A percentile compares a stretch with the other conserved stretches of the same genome.
These are phyloP conservation scores for Synchiropus splendidus DNA, from an alignment of 2,113 vertebrate species.

Conservation along the genomic window DNA sequence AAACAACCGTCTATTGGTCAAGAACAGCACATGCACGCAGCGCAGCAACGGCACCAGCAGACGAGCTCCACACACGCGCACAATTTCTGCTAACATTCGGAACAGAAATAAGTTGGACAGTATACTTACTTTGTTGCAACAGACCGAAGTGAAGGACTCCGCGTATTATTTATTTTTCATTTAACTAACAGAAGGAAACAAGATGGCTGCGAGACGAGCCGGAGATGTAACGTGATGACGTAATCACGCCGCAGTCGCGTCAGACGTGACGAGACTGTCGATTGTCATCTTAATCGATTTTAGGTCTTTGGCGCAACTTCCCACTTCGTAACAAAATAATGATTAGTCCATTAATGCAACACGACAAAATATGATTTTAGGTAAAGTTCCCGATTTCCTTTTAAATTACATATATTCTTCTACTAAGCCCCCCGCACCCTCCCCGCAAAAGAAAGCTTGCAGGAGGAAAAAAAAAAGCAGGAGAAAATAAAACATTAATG, in stretches of 20 bases:
- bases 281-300: too few species aligned
- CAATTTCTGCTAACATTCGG: slow-evolving; percentile 4
- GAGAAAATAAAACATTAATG: too few species aligned
- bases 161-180: slow-evolving; percentile 72
- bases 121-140: slow-evolving; percentile 65
- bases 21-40: slow-evolving; percentile 59
- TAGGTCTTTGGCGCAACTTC: too few species aligned
- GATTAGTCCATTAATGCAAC: too few species aligned
- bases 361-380: too few species aligned
- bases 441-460: too few species aligned
- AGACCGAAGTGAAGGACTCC: slow-evolving; percentile 59
- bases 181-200: slow-evolving; percentile 68
- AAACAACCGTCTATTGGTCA: slow-evolving; percentile 76
- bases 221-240: slow-evolving; percentile 59
- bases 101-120: slow-evolving; percentile 1
- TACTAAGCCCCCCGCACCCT: too few species aligned
- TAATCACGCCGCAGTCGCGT: background rate
- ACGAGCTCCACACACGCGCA: background rate
- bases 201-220: slow-evolving; percentile 70
- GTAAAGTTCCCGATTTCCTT: too few species aligned
- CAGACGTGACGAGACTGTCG: too few species aligned
- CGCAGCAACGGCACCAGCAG: slow-evolving; percentile 21
- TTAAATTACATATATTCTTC: too few species aligned
- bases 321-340: too few species aligned
- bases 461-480: too few species aligned